Base-by-base conservation (phyloP, 2,888 invertebrate genomes). In the Eupsilia transversa region DNA sequence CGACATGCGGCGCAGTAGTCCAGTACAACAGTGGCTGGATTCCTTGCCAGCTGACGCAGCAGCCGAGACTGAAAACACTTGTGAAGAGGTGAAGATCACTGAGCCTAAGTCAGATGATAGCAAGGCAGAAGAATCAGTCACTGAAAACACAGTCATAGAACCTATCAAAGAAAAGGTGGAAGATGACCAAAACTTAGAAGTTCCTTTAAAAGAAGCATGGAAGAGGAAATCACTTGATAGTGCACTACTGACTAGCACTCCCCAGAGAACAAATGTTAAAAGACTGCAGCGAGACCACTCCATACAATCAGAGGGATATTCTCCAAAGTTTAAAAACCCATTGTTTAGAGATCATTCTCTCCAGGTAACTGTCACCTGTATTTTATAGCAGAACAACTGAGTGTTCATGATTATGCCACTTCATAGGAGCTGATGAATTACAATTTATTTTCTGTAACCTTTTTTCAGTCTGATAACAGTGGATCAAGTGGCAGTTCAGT, bases 1-100 rank as follows among this genome's bases (percentile, higher is more conserved):
- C 92, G 97, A 97, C 88, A 97, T 97, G 97, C 93, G 97, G 87
- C 97, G 97, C 74, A 97, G 97, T 90, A 97, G 97, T 83, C 97
- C 97, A 66, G 97, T 98, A 69, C 98, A 98, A 85, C 97, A 98
- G 94, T 98, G 98, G 98, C 97, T 98, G 82, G 97, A 98, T 89
- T 97, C 97, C 12, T 93, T 98, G 83, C 97, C 98, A 46, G 92
- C 92, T 77, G 94, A 94, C 2, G 72, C 90, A 54, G 84, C 87
- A 30, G 72, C 86, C 10, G 88, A 90, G 41, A 43, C 84, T 57
- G 87, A 89, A 14, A 87, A 86, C 49, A 72, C 75, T 27, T 86
- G 82, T 74, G 89, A 90, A 67, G 88, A 89, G 57, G 86, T 85
- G 33, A 89, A 89, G 52, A 82, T 85, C 41, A 86, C 89, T 35